Conservation (phyloP, 2,797 vertebrate genomes). For the Smutsia temminckii region DNA sequence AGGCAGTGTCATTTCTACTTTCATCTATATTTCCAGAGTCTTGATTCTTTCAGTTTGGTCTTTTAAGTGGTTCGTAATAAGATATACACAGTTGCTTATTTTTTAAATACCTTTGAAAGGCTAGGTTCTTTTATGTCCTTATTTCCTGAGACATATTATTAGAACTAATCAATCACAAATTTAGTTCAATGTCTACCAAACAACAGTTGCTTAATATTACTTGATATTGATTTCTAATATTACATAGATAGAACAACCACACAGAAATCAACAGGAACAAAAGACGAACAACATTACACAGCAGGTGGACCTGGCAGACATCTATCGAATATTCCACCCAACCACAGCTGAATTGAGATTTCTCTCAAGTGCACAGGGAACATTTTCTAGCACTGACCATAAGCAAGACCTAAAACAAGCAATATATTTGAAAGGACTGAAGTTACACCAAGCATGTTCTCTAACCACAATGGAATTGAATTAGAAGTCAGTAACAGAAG, state of each 20-base stretch:
- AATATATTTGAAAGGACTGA: neutral
- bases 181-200: neutral
- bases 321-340: too few relatives aligned
- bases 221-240: neutral
- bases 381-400: neutral
- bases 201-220: neutral
- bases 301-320: neutral
- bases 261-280: neutral
- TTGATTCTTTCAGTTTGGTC: neutral
- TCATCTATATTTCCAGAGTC: neutral
- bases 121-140: neutral
- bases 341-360: rapidly evolving
- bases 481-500: neutral
- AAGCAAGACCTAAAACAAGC: neutral
- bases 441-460: neutral
- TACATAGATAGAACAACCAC: neutral
- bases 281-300: neutral
- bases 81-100: neutral
- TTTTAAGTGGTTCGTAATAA: neutral
- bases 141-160: neutral
- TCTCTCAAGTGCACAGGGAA: neutral
- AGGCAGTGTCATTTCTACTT: neutral
- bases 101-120: neutral
- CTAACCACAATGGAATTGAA: neutral
- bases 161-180: neutral